Base-by-base conservation (phyloP, 2,888 invertebrate genomes). In the Coecobrya sp. region DNA sequence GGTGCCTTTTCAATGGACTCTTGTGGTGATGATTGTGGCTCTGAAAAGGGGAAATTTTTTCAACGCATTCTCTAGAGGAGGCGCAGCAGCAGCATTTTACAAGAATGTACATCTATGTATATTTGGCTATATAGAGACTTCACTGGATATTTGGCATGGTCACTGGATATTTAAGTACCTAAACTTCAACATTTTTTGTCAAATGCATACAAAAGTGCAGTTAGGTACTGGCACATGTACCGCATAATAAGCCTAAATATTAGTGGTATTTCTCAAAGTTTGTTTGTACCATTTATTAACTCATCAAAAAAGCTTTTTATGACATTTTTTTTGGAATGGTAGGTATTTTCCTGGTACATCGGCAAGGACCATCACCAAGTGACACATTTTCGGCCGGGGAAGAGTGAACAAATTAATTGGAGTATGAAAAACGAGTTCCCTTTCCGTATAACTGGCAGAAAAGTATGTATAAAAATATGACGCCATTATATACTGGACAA, bases 341-440 rank as follows among this genome's bases (percentile, higher is more conserved):
- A 36, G 36, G 36, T 36, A 36, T 7, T 36, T 36, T 36, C 36
- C 1, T 49, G 3, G 49, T 49, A 10, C 11, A 49, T 36, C 2
- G 7, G 36, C 36, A 36, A 62, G 22, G 5, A n/a, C 62, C 1
- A 25, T 7, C 27, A 68, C 2, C 68, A 68, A 68, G 68, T 68
- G 68, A 16, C 11, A 73, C n/a, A 42, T 42, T n/a, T 42, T 49
- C 42, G 0, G 16, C 3, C 36, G 8, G 5, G 19, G 8, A 19
- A 27, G 7, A 36, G 36, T 36, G 13, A 70, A 10, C 1, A 79
- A 55, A 55, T 10, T 79, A 79, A 79, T 79, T 79, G 52, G 79
- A 79, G 79, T 79, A 79, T 79, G 52, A 79, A 79, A 79, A 52
- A 27, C 27, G 52, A 27, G 27, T 55, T 79, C 27, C 79, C 5